Evolutionary conservation across 2,113 vertebrate species (phyloP).

Genomic region (Narcine bancroftii): DNA sequence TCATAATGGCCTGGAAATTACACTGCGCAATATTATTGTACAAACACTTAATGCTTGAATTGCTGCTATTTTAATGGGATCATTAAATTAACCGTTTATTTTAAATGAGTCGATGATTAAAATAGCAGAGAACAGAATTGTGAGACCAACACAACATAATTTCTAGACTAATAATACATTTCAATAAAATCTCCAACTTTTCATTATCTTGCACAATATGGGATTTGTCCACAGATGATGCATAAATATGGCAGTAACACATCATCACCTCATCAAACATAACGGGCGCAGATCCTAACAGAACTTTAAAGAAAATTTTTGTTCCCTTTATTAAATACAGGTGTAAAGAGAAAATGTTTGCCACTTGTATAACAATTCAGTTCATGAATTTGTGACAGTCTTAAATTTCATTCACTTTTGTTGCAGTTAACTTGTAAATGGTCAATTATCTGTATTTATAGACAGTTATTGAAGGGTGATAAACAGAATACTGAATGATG

Average conservation of each 20-base stretch:
- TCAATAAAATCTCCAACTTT: slow-evolving; percentile 20
- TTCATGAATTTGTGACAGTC: background rate
- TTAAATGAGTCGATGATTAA: slow-evolving; percentile 16
- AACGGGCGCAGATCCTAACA: background rate
- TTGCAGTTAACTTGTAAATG: background rate
- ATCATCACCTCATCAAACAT: background rate
- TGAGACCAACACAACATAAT: background rate
- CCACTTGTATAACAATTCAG: background rate
- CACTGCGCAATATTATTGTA: slow-evolving; percentile 18
- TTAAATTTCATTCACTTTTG: slow-evolving; percentile 22
- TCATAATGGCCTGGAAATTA: slow-evolving; percentile 22
- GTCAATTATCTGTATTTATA: background rate
- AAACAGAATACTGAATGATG: background rate
- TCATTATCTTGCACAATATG: background rate
- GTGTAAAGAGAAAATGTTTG: background rate
- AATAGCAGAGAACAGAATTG: background rate
- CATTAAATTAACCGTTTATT: slow-evolving; percentile 26
- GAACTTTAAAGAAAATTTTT: background rate
- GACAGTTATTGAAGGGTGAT: background rate
- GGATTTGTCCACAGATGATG: background rate
- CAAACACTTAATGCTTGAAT: slow-evolving; percentile 22
- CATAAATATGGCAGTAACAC: background rate
- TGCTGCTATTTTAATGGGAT: slow-evolving; percentile 7
- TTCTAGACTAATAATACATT: slow-evolving; percentile 14
- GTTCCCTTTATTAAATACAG: background rate